Evolutionary conservation across 2,113 vertebrate genomes (phyloP).

Genomic region (Gymnorhina tibicen): DNA sequence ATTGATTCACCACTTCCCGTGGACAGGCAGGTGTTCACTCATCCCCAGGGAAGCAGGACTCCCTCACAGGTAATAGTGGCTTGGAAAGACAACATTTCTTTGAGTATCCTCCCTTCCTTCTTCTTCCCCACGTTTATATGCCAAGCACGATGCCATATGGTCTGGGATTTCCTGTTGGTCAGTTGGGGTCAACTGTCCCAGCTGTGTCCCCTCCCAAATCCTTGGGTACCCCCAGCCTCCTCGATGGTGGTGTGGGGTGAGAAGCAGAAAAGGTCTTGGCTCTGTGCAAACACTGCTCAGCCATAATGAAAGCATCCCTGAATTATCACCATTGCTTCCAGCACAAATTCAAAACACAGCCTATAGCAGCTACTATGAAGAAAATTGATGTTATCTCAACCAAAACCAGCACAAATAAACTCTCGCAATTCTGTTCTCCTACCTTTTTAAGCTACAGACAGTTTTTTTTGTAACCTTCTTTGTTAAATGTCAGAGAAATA

Average conservation of each 20-base stretch:
- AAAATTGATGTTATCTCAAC: background rate
- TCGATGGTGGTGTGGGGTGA: background rate
- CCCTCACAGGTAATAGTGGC: background rate
- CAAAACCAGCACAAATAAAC: background rate
- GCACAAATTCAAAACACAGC: background rate
- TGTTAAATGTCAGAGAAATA: background rate
- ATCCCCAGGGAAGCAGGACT: background rate
- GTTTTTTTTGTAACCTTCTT: background rate
- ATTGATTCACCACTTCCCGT: background rate
- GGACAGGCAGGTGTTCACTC: background rate
- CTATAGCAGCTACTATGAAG: background rate
- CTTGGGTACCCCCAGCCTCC: background rate
- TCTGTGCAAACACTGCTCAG: background rate
- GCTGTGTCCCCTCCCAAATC: background rate
- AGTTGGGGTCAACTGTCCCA: background rate
- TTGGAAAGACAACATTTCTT: background rate
- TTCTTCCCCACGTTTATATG: background rate
- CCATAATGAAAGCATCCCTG: background rate
- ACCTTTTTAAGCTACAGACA: background rate
- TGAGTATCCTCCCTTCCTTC: background rate
- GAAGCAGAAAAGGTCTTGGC: background rate
- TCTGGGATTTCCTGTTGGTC: background rate
- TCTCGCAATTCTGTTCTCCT: background rate
- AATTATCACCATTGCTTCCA: background rate
- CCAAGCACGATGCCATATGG: too few species aligned